Conservation (phyloP, 2,113 vertebrate genomes). For the Drymodes brunneopygia region DNA sequence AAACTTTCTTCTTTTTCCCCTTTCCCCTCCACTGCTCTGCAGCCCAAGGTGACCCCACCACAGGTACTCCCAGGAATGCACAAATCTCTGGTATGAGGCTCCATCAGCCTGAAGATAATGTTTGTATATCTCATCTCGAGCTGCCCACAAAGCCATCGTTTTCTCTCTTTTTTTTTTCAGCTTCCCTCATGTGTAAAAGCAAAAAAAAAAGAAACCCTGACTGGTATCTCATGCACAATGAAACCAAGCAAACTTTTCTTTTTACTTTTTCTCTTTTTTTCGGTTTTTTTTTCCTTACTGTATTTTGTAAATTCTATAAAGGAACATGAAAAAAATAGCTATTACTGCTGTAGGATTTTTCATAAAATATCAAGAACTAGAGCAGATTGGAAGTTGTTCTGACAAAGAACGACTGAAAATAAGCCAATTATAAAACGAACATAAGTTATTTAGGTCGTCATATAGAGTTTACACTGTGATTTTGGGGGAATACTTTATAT, state of each 20-base stretch:
- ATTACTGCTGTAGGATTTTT: neutral
- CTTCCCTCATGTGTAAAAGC: neutral
- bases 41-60: neutral
- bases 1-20: neutral
- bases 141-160: neutral
- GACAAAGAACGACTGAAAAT: neutral
- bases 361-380: neutral
- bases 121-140: neutral
- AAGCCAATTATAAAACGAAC: neutral
- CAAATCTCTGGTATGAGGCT: neutral
- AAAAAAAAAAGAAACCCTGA: rapidly evolving
- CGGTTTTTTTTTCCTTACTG: rapidly evolving
- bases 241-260: neutral
- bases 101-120: neutral
- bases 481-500: neutral
- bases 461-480: neutral
- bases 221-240: neutral
- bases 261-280: neutral
- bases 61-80: neutral
- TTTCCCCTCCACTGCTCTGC: neutral
- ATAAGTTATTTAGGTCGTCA: neutral
- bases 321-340: neutral
- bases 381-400: neutral
- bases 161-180: neutral
- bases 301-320: neutral